Evolutionary conservation across 1,140 invertebrate species (phyloP).

Genomic region (Scaptomyza pallida): DNA sequence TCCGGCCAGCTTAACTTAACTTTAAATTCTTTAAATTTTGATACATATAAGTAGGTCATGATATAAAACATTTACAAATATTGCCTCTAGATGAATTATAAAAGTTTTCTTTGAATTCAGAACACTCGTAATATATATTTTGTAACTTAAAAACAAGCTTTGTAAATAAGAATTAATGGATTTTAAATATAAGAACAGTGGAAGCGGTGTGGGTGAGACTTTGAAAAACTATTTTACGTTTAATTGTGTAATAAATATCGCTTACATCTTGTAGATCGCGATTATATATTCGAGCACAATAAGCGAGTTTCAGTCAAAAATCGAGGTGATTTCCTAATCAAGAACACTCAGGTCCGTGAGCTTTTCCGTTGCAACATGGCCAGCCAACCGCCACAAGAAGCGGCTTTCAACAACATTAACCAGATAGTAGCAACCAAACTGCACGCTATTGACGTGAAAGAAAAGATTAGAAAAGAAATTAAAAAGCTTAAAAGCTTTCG

Average conservation of each 20-base stretch:
- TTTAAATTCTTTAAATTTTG: too few relatives aligned
- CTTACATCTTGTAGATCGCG: conserved; percentile 12
- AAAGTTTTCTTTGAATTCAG: not conserved
- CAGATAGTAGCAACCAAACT: conserved; percentile 6
- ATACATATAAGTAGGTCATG: not conserved
- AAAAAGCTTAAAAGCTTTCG: conserved; percentile 38
- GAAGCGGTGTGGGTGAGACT: not conserved
- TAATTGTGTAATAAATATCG: too few relatives aligned
- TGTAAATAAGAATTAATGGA: not conserved
- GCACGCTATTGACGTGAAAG: conserved; percentile 26
- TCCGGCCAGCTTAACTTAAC: too few relatives aligned
- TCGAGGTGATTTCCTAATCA: conserved; percentile 24
- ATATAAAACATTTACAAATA: not conserved
- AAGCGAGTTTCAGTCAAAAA: conserved; percentile 29
- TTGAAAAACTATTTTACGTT: too few relatives aligned
- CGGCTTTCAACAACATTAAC: not conserved
- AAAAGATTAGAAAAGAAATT: conserved; percentile 48
- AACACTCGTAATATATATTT: not conserved
- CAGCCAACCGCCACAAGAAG: not conserved
- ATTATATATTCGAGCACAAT: conserved; percentile 30
- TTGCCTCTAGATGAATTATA: not conserved
- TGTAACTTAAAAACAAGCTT: not conserved
- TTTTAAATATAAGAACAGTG: not conserved
- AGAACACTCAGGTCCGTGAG: conserved; percentile 33
- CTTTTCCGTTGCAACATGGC: not conserved